Evolutionary conservation across 2,113 vertebrate species (phyloP).

Genomic region (Myrmecophaga tridactyla): DNA sequence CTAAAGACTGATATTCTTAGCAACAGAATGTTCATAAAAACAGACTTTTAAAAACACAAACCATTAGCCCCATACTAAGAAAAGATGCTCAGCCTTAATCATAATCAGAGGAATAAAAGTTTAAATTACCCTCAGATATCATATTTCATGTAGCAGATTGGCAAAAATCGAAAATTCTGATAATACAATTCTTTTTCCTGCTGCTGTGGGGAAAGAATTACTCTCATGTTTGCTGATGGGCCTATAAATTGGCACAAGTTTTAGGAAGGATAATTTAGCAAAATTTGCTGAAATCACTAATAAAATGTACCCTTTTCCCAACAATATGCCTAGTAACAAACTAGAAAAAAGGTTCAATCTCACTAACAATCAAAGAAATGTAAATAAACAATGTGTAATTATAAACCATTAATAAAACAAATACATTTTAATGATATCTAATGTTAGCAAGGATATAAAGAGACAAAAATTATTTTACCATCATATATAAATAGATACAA

Average conservation of each 20-base stretch:
- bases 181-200: neutral
- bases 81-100: neutral
- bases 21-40: neutral
- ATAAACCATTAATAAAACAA: neutral
- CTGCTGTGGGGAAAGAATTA: neutral
- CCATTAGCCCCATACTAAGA: neutral
- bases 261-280: neutral
- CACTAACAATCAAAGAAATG: neutral
- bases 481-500: neutral
- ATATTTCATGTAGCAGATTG: neutral
- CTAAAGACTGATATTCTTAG: neutral
- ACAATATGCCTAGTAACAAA: neutral
- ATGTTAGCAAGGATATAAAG: neutral
- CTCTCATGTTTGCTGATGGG: neutral
- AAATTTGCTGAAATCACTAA: neutral
- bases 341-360: neutral
- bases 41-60: neutral
- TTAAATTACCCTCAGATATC: neutral
- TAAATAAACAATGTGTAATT: neutral
- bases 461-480: neutral
- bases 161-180: neutral
- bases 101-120: neutral
- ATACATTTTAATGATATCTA: neutral
- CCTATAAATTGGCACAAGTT: neutral
- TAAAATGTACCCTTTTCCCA: neutral